Evolutionary conservation across 2,888 invertebrate species (phyloP).

Genomic region (Tanypteryx hageni): DNA sequence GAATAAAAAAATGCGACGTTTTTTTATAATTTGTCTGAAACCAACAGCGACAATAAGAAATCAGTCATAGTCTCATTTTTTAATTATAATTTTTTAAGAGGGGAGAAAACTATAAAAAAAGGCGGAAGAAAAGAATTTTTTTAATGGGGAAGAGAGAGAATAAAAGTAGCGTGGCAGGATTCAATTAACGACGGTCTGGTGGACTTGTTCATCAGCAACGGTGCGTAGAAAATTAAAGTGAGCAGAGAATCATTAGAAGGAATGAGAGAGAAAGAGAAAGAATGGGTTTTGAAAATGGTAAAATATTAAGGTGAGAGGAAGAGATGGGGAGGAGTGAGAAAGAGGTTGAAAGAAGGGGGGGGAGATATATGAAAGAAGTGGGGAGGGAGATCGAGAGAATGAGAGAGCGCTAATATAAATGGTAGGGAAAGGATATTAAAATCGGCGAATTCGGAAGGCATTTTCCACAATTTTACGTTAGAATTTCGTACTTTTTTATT

Average conservation of each 20-base stretch:
- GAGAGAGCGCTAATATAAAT: neutral
- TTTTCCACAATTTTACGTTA: no score
- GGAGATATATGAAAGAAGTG: neutral
- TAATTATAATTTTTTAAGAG: no score
- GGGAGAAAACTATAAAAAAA: no score
- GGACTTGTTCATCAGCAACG: conserved; percentile 35
- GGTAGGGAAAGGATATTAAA: no score
- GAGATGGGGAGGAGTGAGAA: neutral
- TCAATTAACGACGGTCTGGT: conserved; percentile 43
- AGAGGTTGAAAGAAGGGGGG: neutral
- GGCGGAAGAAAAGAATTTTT: no score
- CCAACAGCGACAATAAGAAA: no score
- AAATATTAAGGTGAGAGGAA: neutral
- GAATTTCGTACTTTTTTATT: no score
- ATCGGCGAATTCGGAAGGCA: no score
- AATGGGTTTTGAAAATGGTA: neutral
- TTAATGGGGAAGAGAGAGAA: no score
- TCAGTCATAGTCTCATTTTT: no score
- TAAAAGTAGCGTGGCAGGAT: neutral
- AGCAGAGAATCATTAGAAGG: conserved; percentile 6
- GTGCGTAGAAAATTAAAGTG: conserved; percentile 41
- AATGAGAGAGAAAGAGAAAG: neutral
- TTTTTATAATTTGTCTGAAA: no score
- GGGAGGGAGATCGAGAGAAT: neutral
- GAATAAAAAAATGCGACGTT: no score